Evolutionary conservation across 2,888 invertebrate species (phyloP), one percentile per base, ranked within the genome.

Genomic region (Vesta saturnalis): DNA sequence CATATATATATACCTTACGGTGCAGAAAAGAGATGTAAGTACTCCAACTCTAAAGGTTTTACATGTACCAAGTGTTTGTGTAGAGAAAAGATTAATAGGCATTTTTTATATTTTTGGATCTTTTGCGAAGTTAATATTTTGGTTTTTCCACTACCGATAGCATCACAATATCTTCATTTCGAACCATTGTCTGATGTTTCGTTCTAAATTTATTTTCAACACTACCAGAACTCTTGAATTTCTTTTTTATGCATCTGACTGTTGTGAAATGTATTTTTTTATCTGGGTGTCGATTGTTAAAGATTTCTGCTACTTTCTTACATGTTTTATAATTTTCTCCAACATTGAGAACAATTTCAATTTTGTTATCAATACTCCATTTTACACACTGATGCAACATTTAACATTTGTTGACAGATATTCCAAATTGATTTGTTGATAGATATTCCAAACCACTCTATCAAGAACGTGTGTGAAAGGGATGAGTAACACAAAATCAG

Each of bases 171-270:
- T 43, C 43, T 43, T 43, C 43, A 43, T 43, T 43, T 43, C 3
- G 4, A 43, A 43, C 30, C 30, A n/a, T n/a, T n/a, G n/a, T n/a
- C n/a, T n/a, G n/a, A n/a, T 10, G 10, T 43, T 43, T 43, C 43
- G 10, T 49, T 49, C 18, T 49, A 49, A 49, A 49, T 1, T 49
- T 49, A 49, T 16, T 49, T 49, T 49, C 49, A 15, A 49, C 49
- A 49, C 43, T 43, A n/a, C n/a, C n/a, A n/a, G n/a, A n/a, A n/a
- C n/a, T 43, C 12, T 43, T 43, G 43, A 43, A 18, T 18, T 49
- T 49, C 8, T 49, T 49, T 18, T 15, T 15, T 15, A 49, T 15
- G 16, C 15, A 49, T 49, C 49, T 18, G 15, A 49, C 49, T 4
- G 49, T 49, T 43, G 43, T 43, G 49, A 49, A 49, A 49, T 49